Conservation (phyloP, 2,797 vertebrate genomes). For the Anas acuta region DNA sequence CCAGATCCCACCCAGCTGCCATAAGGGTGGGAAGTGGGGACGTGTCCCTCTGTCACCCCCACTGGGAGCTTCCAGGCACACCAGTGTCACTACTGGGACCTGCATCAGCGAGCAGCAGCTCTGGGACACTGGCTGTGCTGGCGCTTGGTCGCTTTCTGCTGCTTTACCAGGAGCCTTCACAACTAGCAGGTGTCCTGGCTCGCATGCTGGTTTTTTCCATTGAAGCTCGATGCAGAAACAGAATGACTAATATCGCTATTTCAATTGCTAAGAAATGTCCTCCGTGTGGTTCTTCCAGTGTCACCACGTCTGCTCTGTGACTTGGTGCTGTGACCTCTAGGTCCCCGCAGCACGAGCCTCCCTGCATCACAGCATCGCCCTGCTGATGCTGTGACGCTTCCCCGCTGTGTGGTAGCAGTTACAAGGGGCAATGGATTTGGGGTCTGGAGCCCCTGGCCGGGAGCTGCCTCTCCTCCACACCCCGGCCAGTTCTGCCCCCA, state of each 20-base stretch:
- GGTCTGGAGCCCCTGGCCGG: background rate
- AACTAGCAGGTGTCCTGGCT: background rate
- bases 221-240: background rate
- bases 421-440: accelerated
- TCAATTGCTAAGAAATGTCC: background rate
- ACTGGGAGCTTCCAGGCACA: background rate
- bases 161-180: background rate
- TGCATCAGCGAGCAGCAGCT: background rate
- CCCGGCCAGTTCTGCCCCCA: background rate
- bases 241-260: background rate
- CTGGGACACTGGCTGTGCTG: background rate
- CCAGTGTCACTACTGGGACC: accelerated
- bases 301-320: background rate
- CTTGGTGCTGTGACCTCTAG: background rate
- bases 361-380: background rate
- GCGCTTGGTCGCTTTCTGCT: background rate
- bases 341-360: background rate
- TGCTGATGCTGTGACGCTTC: background rate
- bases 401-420: background rate
- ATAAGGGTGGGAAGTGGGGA: background rate
- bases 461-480: background rate
- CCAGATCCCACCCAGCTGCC: background rate
- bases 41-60: background rate
- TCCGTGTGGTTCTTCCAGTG: background rate
- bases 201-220: accelerated